Percentiles rank a stretch among this genome's conserved stretches.
Conservation (phyloP, 2,888 invertebrate species). For the Ceramica pisi region DNA sequence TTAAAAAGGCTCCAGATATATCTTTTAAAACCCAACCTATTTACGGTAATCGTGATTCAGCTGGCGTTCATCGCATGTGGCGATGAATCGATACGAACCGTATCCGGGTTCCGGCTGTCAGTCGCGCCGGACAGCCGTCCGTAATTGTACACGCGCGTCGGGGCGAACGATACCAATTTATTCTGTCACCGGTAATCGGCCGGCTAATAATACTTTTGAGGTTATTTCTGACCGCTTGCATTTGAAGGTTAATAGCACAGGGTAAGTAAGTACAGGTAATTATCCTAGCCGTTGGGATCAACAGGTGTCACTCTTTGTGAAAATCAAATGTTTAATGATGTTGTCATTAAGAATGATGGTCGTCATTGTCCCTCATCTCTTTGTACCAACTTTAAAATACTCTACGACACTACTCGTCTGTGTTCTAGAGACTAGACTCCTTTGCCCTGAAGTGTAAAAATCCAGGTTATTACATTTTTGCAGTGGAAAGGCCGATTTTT, state of each 20-base stretch:
- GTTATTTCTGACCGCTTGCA: constrained; percentile 25
- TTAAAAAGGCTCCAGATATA: background rate
- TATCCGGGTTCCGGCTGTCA: constrained; percentile 56
- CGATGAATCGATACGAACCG: constrained; percentile 58
- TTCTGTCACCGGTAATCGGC: constrained; percentile 41
- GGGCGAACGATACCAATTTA: constrained; percentile 58
- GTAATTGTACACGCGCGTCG: constrained; percentile 55
- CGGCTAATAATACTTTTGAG: constrained; percentile 39
- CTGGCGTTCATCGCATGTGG: constrained; percentile 53
- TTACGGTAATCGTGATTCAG: constrained; percentile 55
- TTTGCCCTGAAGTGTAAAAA: too few relatives aligned
- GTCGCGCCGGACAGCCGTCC: constrained; percentile 33
- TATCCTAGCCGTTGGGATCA: background rate
- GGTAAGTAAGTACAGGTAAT: background rate
- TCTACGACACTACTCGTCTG: too few relatives aligned
- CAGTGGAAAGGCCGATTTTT: too few relatives aligned
- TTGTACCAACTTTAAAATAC: too few relatives aligned
- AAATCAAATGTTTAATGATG: background rate
- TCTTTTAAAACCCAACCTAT: constrained; percentile 41
- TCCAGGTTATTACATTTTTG: too few relatives aligned
- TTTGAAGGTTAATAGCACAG: constrained; percentile 5
- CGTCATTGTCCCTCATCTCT: background rate
- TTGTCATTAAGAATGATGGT: background rate
- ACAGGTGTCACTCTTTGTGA: background rate
- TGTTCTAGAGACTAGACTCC: too few relatives aligned